Percentiles rank a stretch among this genome's conserved stretches.
Conservation (phyloP, 2,888 invertebrate species). For the Metopia argyrocephala region DNA sequence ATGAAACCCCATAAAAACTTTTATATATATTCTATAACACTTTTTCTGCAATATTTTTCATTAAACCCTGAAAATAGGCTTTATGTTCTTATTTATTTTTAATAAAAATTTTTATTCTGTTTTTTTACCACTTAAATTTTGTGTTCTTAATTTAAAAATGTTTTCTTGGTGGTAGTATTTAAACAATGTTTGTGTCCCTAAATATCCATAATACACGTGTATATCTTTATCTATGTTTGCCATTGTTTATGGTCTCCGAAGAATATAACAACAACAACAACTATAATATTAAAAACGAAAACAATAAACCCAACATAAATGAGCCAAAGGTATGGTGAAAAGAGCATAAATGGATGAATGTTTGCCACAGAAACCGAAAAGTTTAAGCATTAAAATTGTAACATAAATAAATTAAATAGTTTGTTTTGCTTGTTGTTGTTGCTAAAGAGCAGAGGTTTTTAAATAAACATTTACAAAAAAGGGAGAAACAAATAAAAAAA, state of each 20-base stretch:
- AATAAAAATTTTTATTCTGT: too few relatives aligned
- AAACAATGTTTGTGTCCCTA: too few relatives aligned
- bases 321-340: not conserved
- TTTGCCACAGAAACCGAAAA: not conserved
- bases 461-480: not conserved
- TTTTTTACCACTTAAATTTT: too few relatives aligned
- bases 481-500: not conserved
- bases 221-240: not conserved
- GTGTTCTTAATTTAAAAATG: too few relatives aligned
- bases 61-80: too few relatives aligned
- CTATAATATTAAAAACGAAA: not conserved
- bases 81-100: too few relatives aligned
- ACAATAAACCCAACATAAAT: not conserved
- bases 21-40: too few relatives aligned
- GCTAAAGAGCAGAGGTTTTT: not conserved
- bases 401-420: slow-evolving; percentile 15
- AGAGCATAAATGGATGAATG: not conserved
- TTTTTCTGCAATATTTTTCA: too few relatives aligned
- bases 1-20: too few relatives aligned
- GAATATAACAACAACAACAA: not conserved
- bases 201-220: not conserved
- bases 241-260: not conserved
- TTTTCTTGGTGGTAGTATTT: too few relatives aligned
- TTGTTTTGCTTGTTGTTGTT: not conserved
- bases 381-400: not conserved